Percentiles rank a stretch among this genome's conserved stretches.
Conservation (phyloP, 2,888 invertebrate species). For the Branchellion lobata region DNA sequence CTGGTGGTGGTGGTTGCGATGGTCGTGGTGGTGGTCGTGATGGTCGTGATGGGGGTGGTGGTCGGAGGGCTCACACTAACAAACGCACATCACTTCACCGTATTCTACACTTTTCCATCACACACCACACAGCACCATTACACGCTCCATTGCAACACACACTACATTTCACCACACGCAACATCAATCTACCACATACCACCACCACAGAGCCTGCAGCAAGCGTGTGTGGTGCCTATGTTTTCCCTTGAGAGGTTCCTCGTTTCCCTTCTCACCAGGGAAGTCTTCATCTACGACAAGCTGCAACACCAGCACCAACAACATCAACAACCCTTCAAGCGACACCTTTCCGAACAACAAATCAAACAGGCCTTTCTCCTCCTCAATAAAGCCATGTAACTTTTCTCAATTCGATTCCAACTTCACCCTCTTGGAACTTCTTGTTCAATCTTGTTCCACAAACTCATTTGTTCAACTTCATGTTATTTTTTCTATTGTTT, state of each 20-base stretch:
- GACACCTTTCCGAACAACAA: conserved; percentile 65
- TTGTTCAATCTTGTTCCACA: too few relatives aligned
- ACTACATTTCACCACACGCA: too few relatives aligned
- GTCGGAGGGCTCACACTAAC: background rate
- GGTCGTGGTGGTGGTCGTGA: too few relatives aligned
- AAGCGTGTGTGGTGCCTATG: conserved; percentile 84
- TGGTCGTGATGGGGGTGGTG: too few relatives aligned
- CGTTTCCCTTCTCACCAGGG: conserved; percentile 73
- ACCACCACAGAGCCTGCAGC: conserved; percentile 71
- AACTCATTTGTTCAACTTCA: too few relatives aligned
- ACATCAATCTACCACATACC: background rate
- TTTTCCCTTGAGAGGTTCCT: conserved; percentile 82
- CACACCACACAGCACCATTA: too few relatives aligned
- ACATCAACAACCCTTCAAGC: background rate
- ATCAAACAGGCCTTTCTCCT: conserved; percentile 70
- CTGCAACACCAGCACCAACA: conserved; percentile 58
- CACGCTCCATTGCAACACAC: too few relatives aligned
- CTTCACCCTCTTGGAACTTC: too few relatives aligned
- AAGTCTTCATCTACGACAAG: conserved; percentile 69
- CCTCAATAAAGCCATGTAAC: conserved; percentile 57
- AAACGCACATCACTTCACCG: background rate
- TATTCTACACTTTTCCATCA: background rate
- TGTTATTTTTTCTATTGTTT: too few relatives aligned
- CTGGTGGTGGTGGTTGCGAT: too few relatives aligned
- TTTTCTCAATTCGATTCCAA: too few relatives aligned